Evolutionary conservation across 2,888 invertebrate species (phyloP).

Genomic region (Pyrochroa serraticornis): DNA sequence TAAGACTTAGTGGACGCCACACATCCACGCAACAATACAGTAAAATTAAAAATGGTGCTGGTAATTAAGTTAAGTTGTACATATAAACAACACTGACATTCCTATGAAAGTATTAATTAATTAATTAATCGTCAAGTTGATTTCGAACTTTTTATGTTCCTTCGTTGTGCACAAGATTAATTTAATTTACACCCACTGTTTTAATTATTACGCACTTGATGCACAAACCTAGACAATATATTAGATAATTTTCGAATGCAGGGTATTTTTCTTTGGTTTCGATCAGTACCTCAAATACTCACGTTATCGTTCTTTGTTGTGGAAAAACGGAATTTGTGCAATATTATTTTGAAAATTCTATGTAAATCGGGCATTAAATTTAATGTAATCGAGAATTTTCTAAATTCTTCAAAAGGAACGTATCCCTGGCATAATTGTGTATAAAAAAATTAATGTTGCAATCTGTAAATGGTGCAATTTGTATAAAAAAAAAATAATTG

Average conservation of each 20-base stretch:
- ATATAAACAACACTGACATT: slow-evolving; percentile 54
- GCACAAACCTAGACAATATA: slow-evolving; percentile 44
- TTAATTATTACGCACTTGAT: slow-evolving; percentile 29
- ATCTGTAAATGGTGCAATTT: slow-evolving; percentile 58
- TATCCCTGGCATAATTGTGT: slow-evolving; percentile 59
- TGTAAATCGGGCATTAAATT: slow-evolving; percentile 31
- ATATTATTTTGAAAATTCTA: slow-evolving; percentile 27
- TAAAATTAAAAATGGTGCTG: slow-evolving; percentile 52
- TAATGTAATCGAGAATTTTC: slow-evolving; percentile 37
- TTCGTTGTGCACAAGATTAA: slow-evolving; percentile 23
- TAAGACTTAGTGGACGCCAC: slow-evolving; percentile 15
- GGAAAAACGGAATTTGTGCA: slow-evolving; percentile 16
- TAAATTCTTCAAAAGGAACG: slow-evolving; percentile 55
- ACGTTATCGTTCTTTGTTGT: slow-evolving; percentile 12
- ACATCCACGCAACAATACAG: slow-evolving; percentile 28
- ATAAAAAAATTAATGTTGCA: slow-evolving; percentile 55
- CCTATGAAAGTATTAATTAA: slow-evolving; percentile 58
- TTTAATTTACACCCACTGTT: slow-evolving; percentile 20
- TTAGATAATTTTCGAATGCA: slow-evolving; percentile 33
- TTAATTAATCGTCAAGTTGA: slow-evolving; percentile 26
- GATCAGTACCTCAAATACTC: slow-evolving; percentile 23
- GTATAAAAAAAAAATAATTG: slow-evolving; percentile 51
- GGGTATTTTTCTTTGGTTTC: slow-evolving; percentile 39
- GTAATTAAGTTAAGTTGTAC: slow-evolving; percentile 54
- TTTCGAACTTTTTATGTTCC: slow-evolving; percentile 38